Conservation (phyloP, 2,113 vertebrate species). For the Beaufortia kweichowensis region DNA sequence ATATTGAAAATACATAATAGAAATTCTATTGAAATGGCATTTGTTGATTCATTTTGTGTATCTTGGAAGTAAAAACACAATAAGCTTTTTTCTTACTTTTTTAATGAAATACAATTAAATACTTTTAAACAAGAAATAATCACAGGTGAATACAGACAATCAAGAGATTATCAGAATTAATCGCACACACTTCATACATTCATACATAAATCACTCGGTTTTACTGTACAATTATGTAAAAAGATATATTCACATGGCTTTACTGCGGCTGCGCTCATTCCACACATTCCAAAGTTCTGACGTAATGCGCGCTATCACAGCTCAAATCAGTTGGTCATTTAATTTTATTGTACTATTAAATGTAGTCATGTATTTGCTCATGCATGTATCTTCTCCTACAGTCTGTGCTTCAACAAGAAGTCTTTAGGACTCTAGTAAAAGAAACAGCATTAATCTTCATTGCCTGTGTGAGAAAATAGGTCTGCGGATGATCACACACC, state of each 20-base stretch:
- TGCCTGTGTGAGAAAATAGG: conserved; percentile 48
- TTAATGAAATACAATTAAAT: too few species aligned
- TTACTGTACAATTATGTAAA: background rate
- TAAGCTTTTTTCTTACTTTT: background rate
- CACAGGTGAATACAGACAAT: too few species aligned
- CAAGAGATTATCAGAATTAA: too few species aligned
- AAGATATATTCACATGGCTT: conserved; percentile 10
- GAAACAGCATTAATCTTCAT: fast-evolving
- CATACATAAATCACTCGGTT: background rate
- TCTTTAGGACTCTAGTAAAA: background rate
- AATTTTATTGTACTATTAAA: background rate
- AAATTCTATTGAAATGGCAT: background rate
- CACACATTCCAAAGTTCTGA: conserved; percentile 92
- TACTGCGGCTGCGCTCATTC: conserved; percentile 72
- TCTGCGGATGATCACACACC: conserved; percentile 75
- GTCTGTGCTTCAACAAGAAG: background rate
- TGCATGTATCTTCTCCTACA: background rate
- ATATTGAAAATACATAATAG: background rate
- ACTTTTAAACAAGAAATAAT: too few species aligned
- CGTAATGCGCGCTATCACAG: conserved; percentile 79
- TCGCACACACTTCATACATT: background rate
- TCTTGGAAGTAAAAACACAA: background rate
- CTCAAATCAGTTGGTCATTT: conserved; percentile 44
- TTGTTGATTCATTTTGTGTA: background rate
- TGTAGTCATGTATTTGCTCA: too few species aligned